Percentiles rank a stretch among this genome's conserved stretches.
These are phyloP conservation scores for Drosophila barbarae DNA, from an alignment of 2,888 invertebrate genomes.

Conservation along the genomic window DNA sequence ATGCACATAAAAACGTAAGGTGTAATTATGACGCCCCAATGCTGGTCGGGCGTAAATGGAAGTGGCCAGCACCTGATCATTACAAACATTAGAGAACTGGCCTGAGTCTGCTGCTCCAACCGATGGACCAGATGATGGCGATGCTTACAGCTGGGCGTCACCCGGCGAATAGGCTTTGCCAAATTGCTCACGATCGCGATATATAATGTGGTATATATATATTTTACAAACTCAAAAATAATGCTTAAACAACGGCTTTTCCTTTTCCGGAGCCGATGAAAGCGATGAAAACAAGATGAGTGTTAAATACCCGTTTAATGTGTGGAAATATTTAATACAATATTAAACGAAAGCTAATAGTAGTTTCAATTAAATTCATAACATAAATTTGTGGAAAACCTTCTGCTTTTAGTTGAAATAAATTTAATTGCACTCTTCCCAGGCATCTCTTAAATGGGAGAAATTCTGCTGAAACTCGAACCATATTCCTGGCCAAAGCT, in stretches of 20 bases:
- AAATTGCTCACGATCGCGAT: constrained; percentile 24
- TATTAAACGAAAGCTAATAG: background rate
- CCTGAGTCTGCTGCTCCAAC: background rate
- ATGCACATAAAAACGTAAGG: constrained; percentile 1
- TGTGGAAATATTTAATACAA: too few species aligned
- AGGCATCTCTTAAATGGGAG: too few species aligned
- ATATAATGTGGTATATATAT: background rate
- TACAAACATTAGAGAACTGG: constrained; percentile 26
- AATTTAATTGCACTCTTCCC: too few species aligned
- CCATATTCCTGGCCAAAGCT: background rate
- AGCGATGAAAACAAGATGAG: background rate
- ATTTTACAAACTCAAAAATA: background rate
- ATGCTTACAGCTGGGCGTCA: constrained; percentile 10
- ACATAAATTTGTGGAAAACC: background rate
- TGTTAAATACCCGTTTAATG: background rate
- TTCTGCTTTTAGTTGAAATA: background rate
- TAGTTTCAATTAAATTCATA: background rate
- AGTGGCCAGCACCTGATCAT: constrained; percentile 37
- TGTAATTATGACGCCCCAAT: constrained; percentile 34
- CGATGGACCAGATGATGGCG: constrained; percentile 10
- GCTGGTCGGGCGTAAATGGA: constrained; percentile 22
- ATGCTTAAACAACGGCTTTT: background rate
- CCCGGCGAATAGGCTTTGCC: constrained; percentile 7
- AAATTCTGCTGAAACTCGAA: background rate
- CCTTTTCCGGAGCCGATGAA: background rate